phyloP scores from a whole-genome alignment of 2,797 vertebrate genomes.

The Girardinus metallicus region DNA sequence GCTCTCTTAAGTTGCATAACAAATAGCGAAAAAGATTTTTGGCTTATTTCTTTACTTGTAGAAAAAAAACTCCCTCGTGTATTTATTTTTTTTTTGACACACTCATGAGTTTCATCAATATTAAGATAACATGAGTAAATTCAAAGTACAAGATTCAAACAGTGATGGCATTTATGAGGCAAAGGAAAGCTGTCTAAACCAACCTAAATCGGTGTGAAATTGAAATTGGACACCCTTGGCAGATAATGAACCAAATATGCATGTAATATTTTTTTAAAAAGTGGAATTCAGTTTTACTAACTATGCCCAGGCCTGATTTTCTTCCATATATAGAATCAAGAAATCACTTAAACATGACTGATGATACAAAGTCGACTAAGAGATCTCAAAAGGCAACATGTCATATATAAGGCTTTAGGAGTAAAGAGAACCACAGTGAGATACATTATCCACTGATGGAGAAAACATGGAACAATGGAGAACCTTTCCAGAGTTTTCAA shows the following conservation, averaged over 20 bases:
- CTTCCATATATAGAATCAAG: background rate
- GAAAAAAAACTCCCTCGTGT: background rate
- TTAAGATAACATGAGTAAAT: background rate
- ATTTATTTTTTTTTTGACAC: background rate
- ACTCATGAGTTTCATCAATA: background rate
- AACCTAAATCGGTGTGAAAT: background rate
- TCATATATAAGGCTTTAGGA: background rate
- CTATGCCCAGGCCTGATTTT: background rate
- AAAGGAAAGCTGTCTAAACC: background rate
- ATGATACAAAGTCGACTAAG: background rate
- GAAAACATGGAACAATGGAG: background rate
- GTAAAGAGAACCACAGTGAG: background rate
- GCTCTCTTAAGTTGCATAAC: background rate
- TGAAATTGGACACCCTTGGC: background rate
- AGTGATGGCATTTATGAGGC: background rate
- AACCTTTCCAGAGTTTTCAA: background rate
- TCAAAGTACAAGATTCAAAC: background rate
- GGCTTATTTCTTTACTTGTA: conserved; percentile 1
- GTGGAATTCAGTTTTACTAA: background rate
- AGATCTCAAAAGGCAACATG: background rate
- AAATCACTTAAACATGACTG: background rate
- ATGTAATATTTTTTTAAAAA: background rate
- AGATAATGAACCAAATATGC: background rate
- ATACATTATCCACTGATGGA: background rate
- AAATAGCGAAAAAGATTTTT: background rate